Conservation (phyloP, 2,888 invertebrate species). For the Hermodice carunculata region DNA sequence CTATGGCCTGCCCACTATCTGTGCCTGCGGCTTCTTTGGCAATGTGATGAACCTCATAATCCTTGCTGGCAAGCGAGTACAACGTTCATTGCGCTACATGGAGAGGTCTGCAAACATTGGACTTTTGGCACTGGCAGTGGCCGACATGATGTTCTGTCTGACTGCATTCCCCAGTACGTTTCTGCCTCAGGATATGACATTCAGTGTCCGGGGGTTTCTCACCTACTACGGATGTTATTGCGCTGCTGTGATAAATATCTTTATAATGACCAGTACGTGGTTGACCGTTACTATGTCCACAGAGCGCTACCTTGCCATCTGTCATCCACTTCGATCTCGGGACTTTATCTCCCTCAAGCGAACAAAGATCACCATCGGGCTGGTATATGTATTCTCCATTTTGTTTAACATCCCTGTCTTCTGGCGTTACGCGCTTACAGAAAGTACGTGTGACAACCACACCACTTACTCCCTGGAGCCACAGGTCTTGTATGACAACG, state of each 20-base stretch:
- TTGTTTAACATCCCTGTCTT: conserved; percentile 47
- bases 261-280: conserved; percentile 78
- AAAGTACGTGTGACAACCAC: neutral
- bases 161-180: conserved; percentile 47
- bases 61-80: conserved; percentile 73
- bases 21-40: conserved; percentile 69
- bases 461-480: neutral
- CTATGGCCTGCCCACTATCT: conserved; percentile 43
- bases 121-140: conserved; percentile 80
- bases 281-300: conserved; percentile 44
- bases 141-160: conserved; percentile 76
- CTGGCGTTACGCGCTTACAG: conserved; percentile 36
- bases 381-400: conserved; percentile 40
- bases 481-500: conserved; percentile 12
- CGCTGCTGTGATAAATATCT: conserved; percentile 59
- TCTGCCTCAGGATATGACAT: conserved; percentile 35
- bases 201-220: conserved; percentile 21
- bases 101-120: conserved; percentile 71
- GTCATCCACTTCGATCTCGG: conserved; percentile 42
- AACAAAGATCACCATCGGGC: conserved; percentile 39
- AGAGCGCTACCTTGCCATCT: conserved; percentile 44
- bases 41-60: conserved; percentile 85
- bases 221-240: conserved; percentile 42
- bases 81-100: conserved; percentile 29
- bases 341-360: conserved; percentile 35